Percentiles rank a stretch among this genome's conserved stretches.
These are phyloP conservation scores for Coregonus clupeaformis DNA, from an alignment of 2,113 vertebrate genomes.

Conservation along the genomic window DNA sequence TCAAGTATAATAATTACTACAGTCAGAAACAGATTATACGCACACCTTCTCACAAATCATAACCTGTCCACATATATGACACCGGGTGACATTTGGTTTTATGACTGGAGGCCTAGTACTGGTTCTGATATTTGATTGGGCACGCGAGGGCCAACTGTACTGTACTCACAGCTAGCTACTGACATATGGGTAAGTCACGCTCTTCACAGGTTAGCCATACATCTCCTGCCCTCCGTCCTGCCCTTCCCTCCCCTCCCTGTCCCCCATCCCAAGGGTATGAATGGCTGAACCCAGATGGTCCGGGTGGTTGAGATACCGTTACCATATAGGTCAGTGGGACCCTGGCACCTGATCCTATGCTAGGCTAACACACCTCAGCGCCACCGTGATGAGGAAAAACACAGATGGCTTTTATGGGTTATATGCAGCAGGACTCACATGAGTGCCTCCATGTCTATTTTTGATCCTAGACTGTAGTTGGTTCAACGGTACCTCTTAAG, in stretches of 20 bases:
- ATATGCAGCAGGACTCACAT: not conserved
- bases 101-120: not conserved
- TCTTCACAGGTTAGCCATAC: not conserved
- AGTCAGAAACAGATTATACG: not conserved
- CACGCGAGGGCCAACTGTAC: not conserved
- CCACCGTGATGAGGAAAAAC: not conserved
- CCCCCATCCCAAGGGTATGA: not conserved
- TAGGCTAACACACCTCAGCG: not conserved
- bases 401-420: not conserved
- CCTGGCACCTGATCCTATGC: constrained; percentile 3
- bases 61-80: not conserved
- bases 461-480: not conserved
- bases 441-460: not conserved
- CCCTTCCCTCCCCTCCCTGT: not conserved
- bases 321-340: constrained; percentile 35
- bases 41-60: not conserved
- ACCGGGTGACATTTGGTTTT: not conserved
- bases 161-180: not conserved
- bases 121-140: not conserved
- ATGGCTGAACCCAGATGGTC: constrained; percentile 14
- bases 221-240: too few relatives aligned
- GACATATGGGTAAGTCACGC: not conserved
- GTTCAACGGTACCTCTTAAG: too few relatives aligned
- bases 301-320: constrained; percentile 23
- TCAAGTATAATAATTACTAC: too few relatives aligned